These are phyloP conservation scores for Enteromius unitaeniatus DNA, from an alignment of 2,797 vertebrate species.

Conservation along the genomic window DNA sequence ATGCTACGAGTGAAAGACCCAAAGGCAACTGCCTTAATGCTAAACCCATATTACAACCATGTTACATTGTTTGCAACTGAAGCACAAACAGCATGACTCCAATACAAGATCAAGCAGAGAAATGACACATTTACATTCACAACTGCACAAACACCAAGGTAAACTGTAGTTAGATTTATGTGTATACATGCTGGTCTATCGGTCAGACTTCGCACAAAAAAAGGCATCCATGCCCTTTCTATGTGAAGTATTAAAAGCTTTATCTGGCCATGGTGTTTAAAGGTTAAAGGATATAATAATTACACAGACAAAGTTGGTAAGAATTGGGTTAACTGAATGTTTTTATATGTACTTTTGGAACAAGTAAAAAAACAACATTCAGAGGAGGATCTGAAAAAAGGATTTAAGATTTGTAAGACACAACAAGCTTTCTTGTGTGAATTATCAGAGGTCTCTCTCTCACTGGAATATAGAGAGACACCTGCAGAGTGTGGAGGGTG, in stretches of 20 bases:
- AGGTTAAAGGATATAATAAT: not conserved
- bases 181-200: not conserved
- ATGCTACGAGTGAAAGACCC: not conserved
- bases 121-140: not conserved
- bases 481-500: conserved; percentile 47
- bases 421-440: not conserved
- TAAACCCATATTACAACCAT: conserved; percentile 6
- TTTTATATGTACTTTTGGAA: not conserved
- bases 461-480: conserved; percentile 54
- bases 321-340: not conserved
- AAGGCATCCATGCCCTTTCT: not conserved
- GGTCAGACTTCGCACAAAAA: not conserved
- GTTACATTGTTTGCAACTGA: no score
- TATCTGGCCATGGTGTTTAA: not conserved
- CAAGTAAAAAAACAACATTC: not conserved
- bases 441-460: conserved; percentile 15
- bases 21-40: not conserved
- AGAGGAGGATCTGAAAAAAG: not conserved
- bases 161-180: not conserved
- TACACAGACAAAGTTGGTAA: not conserved
- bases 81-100: conserved; percentile 26
- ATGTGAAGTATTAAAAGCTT: not conserved
- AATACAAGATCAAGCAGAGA: not conserved
- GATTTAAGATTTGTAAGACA: not conserved
- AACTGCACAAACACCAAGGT: not conserved